These are phyloP conservation scores for Zophobas atratus DNA, from an alignment of 1,140 invertebrate genomes.

Conservation along the genomic window DNA sequence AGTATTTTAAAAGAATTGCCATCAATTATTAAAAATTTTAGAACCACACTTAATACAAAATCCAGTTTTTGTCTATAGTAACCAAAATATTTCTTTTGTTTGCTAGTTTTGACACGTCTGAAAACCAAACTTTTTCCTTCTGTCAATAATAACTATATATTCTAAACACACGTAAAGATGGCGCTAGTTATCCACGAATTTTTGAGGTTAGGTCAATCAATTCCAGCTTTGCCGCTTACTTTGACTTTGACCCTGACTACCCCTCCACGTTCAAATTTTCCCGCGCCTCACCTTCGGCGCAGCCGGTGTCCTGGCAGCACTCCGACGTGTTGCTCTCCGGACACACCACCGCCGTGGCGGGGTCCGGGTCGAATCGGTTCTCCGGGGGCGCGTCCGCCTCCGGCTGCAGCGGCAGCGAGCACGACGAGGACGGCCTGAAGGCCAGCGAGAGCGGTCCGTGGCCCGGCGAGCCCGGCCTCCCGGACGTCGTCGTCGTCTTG, in stretches of 20 bases:
- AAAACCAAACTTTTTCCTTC: no score
- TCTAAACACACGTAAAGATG: no score
- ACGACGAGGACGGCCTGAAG: conserved; percentile 63
- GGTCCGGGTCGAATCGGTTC: conserved; percentile 64
- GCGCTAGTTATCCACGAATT: no score
- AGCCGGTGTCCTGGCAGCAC: conserved; percentile 66
- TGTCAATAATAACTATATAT: no score
- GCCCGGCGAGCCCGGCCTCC: conserved; percentile 68
- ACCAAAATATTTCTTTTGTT: no score
- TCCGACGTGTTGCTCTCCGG: conserved; percentile 63
- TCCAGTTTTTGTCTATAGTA: no score
- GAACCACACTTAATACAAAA: no score
- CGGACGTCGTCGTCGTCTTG: conserved; percentile 70
- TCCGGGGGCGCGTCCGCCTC: conserved; percentile 64
- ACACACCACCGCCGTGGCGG: conserved; percentile 65
- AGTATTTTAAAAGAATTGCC: no score
- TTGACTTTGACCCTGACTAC: neutral
- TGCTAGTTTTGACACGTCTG: no score
- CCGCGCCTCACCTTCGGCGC: conserved; percentile 69
- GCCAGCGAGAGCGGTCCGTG: conserved; percentile 60
- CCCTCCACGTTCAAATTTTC: neutral
- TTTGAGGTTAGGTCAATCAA: no score
- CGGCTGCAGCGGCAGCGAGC: conserved; percentile 62
- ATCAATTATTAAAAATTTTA: no score
- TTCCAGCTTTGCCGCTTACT: no score